Conservation (phyloP, 1,140 invertebrate genomes). For the Orchesella cincta region DNA sequence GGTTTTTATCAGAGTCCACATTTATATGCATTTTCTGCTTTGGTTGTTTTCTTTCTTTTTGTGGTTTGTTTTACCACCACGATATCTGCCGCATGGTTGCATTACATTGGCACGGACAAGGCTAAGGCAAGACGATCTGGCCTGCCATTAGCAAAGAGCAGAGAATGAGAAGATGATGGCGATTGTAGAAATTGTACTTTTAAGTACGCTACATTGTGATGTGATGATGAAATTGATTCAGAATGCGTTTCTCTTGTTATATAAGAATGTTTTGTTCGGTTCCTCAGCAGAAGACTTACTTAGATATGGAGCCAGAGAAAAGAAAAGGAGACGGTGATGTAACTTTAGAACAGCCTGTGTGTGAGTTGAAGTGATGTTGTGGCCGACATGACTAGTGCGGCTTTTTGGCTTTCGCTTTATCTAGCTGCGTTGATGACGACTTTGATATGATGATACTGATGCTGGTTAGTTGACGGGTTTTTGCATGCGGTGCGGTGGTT, state of each 20-base stretch:
- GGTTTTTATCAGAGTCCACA: too few relatives aligned
- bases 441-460: background rate
- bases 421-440: background rate
- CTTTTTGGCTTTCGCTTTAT: background rate
- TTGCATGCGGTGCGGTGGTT: background rate
- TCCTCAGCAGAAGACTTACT: too few relatives aligned
- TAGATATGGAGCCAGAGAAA: too few relatives aligned
- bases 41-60: too few relatives aligned
- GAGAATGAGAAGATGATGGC: too few relatives aligned
- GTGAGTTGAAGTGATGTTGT: background rate
- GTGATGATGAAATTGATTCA: background rate
- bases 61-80: too few relatives aligned
- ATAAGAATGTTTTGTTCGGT: background rate
- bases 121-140: too few relatives aligned
- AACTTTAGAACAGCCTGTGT: too few relatives aligned
- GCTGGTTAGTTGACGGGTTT: background rate
- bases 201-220: background rate
- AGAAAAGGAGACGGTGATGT: background rate
- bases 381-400: background rate
- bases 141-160: too few relatives aligned
- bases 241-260: background rate
- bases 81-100: too few relatives aligned
- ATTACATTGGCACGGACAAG: too few relatives aligned
- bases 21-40: too few relatives aligned
- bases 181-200: background rate